Base-by-base conservation (phyloP, 64 coral and sea anemone genomes). In the Porites australiensis region DNA sequence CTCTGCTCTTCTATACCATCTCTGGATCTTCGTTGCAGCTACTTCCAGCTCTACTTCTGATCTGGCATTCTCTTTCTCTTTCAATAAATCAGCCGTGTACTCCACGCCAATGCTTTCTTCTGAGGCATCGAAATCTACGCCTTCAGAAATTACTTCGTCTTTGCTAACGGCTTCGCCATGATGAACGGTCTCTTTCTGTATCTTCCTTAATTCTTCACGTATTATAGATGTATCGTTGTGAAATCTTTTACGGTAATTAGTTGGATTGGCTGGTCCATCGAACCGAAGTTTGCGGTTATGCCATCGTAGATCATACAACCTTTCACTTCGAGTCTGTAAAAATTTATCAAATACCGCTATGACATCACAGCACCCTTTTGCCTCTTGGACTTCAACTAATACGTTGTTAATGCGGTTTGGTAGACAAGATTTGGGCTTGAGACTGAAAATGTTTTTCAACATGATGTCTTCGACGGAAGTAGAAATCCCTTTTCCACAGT, bases 401-500 rank as follows among this genome's bases (percentile, higher is more conserved):
- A 65, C 93, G n/a, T 78, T 66, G 37, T 91, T 70, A 82, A 95
- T 86, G 44, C 82, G 93, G 72, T 43, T 77, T 60, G 81, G 44
- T 16, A 90, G 63, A 5, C 2, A 10, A 15, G 52, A 13, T 5
- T 77, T 76, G 48, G 68, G 13, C 4, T 51, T 13, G 14, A 95
- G 14, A 15, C 37, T 86, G 5, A 62, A 72, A 3, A 91, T 37
- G n/a, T 76, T 80, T 54, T 47, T 79, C 5, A 95, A 75, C 64
- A 97, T 75, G 45, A 88, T 18, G 20, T 48, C 63, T 74, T 94
- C 82, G 63, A 55, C 74, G 45, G 23, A 53, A 21, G 19, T 70
- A 13, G 95, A 76, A 47, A 97, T 90, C 69, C 89, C 76, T 43
- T 77, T 78, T 8, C 72, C 94, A 77, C 98, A 94, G 63, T 99